A percentile compares a stretch with the other conserved stretches of the same genome.
Evolutionary conservation across 2,888 invertebrate genomes (phyloP).

Genomic region (Eustalomyia histrio): DNA sequence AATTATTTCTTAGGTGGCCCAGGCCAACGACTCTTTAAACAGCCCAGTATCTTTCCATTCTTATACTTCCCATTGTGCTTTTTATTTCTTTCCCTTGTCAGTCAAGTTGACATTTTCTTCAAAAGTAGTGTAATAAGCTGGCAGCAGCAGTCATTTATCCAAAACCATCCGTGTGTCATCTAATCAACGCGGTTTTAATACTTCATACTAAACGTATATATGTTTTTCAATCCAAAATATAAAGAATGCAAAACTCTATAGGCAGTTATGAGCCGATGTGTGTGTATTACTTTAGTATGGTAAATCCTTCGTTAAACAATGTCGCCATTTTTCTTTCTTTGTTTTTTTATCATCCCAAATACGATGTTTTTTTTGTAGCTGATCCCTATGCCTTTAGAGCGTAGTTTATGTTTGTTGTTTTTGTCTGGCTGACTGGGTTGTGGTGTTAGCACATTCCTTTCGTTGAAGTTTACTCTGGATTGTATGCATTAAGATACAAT

Average conservation of each 20-base stretch:
- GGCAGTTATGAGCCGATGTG: slow-evolving; percentile 36
- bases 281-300: not conserved
- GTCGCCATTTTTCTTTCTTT: slow-evolving; percentile 75
- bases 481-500: slow-evolving; percentile 60
- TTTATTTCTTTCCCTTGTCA: slow-evolving; percentile 53
- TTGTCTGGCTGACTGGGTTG: slow-evolving; percentile 39
- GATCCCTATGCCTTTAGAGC: slow-evolving; percentile 42
- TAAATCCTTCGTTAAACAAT: slow-evolving; percentile 71
- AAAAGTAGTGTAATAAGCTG: slow-evolving; percentile 22
- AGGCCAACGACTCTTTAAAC: too few relatives aligned
- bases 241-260: slow-evolving; percentile 63
- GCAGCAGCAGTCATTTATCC: slow-evolving; percentile 41
- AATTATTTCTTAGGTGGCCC: too few relatives aligned
- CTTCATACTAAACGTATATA: not conserved
- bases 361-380: slow-evolving; percentile 14
- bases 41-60: slow-evolving; percentile 9
- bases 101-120: slow-evolving; percentile 51
- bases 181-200: slow-evolving; percentile 58
- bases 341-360: slow-evolving; percentile 63
- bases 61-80: slow-evolving; percentile 5
- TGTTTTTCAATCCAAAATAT: not conserved
- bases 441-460: slow-evolving; percentile 6
- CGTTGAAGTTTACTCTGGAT: slow-evolving; percentile 37
- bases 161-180: slow-evolving; percentile 54
- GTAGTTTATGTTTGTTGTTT: slow-evolving; percentile 29